Conservation (phyloP, 2,113 vertebrate genomes). For the Xenopus laevis region DNA sequence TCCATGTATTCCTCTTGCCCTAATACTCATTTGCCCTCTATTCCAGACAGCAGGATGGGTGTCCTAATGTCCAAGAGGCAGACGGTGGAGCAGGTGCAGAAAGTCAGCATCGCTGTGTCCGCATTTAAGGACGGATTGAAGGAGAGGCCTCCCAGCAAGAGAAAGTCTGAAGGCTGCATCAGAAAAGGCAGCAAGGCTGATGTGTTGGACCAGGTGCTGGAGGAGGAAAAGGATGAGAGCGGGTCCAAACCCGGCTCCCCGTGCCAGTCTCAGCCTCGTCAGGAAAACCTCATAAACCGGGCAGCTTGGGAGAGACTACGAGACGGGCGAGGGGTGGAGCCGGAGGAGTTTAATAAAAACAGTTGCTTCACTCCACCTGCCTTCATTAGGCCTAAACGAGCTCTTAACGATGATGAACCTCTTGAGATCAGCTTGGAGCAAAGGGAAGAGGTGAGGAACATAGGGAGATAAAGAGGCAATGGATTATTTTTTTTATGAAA, state of each 20-base stretch:
- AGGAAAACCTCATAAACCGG: too few relatives aligned
- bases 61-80: constrained; percentile 96
- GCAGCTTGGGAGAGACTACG: constrained; percentile 89
- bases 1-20: too few relatives aligned
- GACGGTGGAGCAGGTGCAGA: constrained; percentile 96
- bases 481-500: too few relatives aligned
- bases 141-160: constrained; percentile 65
- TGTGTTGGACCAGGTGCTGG: constrained; percentile 58
- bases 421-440: constrained; percentile 74
- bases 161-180: constrained; percentile 50
- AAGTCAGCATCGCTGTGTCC: constrained; percentile 85
- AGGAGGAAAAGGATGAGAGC: constrained; percentile 61
- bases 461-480: too few relatives aligned
- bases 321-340: constrained; percentile 89
- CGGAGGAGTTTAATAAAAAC: constrained; percentile 82
- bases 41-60: constrained; percentile 77
- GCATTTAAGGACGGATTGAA: constrained; percentile 88
- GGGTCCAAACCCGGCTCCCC: constrained; percentile 51
- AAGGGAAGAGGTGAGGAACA: constrained; percentile 78
- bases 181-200: constrained; percentile 60
- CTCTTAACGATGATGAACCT: constrained; percentile 79
- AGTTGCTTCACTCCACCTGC: constrained; percentile 80
- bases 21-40: too few relatives aligned
- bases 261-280: constrained; percentile 59
- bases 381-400: constrained; percentile 82